Evolutionary conservation across 2,888 invertebrate genomes (phyloP).

Genomic region (Hylaea fasciaria): DNA sequence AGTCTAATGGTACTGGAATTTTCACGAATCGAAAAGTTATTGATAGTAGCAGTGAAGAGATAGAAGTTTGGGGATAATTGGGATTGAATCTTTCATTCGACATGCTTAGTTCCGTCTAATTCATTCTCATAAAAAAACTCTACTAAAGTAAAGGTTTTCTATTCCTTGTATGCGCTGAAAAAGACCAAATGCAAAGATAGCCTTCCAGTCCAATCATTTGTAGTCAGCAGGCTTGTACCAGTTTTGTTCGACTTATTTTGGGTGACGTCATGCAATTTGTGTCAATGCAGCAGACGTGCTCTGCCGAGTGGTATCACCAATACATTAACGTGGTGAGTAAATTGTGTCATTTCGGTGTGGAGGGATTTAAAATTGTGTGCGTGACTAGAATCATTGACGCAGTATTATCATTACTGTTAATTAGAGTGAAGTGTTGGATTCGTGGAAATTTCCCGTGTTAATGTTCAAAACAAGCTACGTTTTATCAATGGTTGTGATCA

Average conservation of each 20-base stretch:
- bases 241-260: constrained; percentile 42
- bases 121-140: constrained; percentile 66
- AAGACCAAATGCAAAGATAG: constrained; percentile 45
- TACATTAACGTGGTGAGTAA: constrained; percentile 56
- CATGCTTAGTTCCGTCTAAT: constrained; percentile 72
- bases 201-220: constrained; percentile 27
- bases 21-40: constrained; percentile 80
- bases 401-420: constrained; percentile 46
- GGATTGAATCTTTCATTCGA: constrained; percentile 66
- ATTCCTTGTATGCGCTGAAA: constrained; percentile 53
- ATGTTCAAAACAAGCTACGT: constrained; percentile 72
- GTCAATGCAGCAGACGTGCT: constrained; percentile 67
- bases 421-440: constrained; percentile 69
- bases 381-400: constrained; percentile 52
- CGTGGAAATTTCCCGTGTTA: constrained; percentile 81
- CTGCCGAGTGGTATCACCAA: constrained; percentile 62
- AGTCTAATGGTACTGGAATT: constrained; percentile 78
- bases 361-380: constrained; percentile 61
- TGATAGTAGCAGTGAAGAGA: constrained; percentile 56
- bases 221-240: constrained; percentile 21
- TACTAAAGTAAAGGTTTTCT: constrained; percentile 49
- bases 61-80: constrained; percentile 62
- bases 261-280: constrained; percentile 75
- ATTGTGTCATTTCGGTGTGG: constrained; percentile 62
- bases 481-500: constrained; percentile 73